Percentiles rank a stretch among this genome's conserved stretches.
Evolutionary conservation across 2,888 invertebrate genomes (phyloP).

Genomic region (Tuberolachnus salignus): DNA sequence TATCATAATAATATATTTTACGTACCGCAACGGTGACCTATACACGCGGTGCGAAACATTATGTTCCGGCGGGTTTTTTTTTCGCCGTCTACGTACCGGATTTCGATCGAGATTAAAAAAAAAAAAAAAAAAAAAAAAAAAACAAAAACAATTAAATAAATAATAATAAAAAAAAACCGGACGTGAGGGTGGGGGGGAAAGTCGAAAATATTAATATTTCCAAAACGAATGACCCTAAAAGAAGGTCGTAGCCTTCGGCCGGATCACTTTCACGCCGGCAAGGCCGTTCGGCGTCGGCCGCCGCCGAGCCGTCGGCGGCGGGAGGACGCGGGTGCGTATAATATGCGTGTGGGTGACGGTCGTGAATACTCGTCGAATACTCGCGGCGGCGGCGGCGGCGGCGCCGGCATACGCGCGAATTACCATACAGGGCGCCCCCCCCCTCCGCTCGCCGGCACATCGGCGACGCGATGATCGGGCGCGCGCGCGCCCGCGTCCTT

Average conservation of each 20-base stretch:
- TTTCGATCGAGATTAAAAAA: too few relatives aligned
- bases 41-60: too few relatives aligned
- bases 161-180: too few relatives aligned
- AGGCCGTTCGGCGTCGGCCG: conserved; percentile 48
- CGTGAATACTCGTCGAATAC: conserved; percentile 47
- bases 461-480: not conserved
- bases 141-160: too few relatives aligned
- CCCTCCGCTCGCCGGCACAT: not conserved
- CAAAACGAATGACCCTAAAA: conserved; percentile 49
- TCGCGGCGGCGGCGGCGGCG: too few relatives aligned
- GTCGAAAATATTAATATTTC: conserved; percentile 7
- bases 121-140: too few relatives aligned
- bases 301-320: not conserved
- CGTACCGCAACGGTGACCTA: too few relatives aligned
- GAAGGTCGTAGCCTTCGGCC: conserved; percentile 54
- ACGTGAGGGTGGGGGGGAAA: too few relatives aligned
- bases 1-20: too few relatives aligned
- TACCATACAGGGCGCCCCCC: conserved; percentile 36
- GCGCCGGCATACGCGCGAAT: conserved; percentile 1
- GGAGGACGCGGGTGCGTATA: not conserved
- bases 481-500: conserved; percentile 24
- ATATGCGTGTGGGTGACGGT: conserved; percentile 48
- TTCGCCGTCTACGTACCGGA: too few relatives aligned
- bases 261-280: conserved; percentile 51
- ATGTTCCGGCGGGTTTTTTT: too few relatives aligned